Conservation (phyloP, 2,888 invertebrate species). For the Sphinx pinastri region DNA sequence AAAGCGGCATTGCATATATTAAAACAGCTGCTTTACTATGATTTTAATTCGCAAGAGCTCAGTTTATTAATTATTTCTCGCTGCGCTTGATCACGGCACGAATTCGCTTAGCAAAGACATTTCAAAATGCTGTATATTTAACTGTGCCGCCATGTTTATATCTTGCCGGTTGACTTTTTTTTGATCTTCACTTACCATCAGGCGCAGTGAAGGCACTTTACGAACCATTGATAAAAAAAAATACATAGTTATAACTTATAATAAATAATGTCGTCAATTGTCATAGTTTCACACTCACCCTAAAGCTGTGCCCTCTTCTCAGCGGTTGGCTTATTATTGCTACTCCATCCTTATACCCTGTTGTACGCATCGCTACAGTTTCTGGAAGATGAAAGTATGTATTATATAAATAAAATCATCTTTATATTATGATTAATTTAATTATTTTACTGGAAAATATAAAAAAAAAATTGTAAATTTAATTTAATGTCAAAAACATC, state of each 20-base stretch:
- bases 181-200: too few species aligned
- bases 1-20: background rate
- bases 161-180: too few species aligned
- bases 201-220: too few species aligned
- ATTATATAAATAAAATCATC: too few species aligned
- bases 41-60: background rate
- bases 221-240: too few species aligned
- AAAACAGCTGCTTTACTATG: background rate
- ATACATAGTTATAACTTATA: too few species aligned
- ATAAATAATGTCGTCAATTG: background rate
- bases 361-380: slow-evolving; percentile 87
- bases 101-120: background rate
- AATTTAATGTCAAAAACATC: background rate
- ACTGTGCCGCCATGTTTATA: too few species aligned
- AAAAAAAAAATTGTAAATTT: background rate
- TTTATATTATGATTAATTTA: too few species aligned
- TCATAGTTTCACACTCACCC: slow-evolving; percentile 73
- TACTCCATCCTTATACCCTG: slow-evolving; percentile 93
- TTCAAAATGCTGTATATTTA: background rate
- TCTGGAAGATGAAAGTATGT: slow-evolving; percentile 52
- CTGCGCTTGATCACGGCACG: background rate
- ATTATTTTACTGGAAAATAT: slow-evolving; percentile 1
- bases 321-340: slow-evolving; percentile 88
- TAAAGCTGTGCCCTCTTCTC: slow-evolving; percentile 87
- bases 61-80: background rate